These are phyloP conservation scores for Pycnomerus fuliginosus DNA, from an alignment of 2,888 invertebrate genomes.

Conservation along the genomic window DNA sequence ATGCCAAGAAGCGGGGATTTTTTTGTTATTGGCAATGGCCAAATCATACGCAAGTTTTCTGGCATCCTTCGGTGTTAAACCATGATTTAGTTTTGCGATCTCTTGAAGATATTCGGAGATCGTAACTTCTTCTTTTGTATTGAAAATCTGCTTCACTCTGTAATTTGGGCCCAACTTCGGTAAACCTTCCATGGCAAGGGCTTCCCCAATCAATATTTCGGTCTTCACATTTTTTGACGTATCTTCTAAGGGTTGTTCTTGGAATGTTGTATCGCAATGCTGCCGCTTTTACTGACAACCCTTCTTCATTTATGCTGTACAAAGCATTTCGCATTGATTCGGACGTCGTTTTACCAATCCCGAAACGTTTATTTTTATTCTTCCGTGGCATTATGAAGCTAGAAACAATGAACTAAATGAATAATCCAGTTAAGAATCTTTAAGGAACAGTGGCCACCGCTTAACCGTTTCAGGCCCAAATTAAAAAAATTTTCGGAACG, in stretches of 20 bases:
- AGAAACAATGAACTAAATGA: too few species aligned
- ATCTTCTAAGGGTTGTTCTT: neutral
- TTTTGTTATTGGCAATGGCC: neutral
- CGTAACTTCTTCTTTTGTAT: neutral
- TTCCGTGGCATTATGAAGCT: too few species aligned
- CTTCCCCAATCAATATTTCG: neutral
- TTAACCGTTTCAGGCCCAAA: too few species aligned
- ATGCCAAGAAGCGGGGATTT: neutral
- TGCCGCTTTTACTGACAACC: slow-evolving; percentile 1
- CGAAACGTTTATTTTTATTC: too few species aligned
- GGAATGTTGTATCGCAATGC: neutral
- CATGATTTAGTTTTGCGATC: neutral
- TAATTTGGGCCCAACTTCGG: neutral
- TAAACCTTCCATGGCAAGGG: neutral
- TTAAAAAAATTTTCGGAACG: too few species aligned
- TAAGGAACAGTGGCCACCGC: too few species aligned
- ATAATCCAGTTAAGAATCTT: too few species aligned
- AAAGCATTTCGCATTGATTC: too few species aligned
- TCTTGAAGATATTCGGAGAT: neutral
- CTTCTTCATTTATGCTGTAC: too few species aligned
- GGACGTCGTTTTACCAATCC: too few species aligned
- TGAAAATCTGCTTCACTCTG: neutral
- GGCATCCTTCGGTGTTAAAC: neutral
- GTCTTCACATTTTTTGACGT: neutral
- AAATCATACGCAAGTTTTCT: neutral